These are phyloP conservation scores for Tarsius wallacei DNA, from an alignment of 2,797 vertebrate genomes.

Conservation along the genomic window DNA sequence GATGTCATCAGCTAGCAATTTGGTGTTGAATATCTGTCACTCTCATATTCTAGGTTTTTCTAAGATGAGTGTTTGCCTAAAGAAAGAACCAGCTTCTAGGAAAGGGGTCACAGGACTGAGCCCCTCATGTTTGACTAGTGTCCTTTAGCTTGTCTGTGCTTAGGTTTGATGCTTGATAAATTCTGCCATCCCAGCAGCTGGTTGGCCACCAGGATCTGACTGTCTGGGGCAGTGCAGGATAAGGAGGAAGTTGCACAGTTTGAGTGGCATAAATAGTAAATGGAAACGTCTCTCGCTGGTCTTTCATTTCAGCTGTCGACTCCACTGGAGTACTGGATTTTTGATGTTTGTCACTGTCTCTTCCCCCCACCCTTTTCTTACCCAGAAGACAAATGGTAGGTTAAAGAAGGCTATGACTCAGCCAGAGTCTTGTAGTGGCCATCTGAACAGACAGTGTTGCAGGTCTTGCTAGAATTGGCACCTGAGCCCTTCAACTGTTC, in stretches of 20 bases:
- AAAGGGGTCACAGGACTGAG: background rate
- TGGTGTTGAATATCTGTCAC: slow-evolving; percentile 35
- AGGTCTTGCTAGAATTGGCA: background rate
- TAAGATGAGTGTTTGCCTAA: background rate
- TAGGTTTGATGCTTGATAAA: background rate
- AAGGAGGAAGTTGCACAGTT: background rate
- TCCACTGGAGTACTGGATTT: background rate
- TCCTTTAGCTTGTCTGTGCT: background rate
- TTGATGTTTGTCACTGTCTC: background rate
- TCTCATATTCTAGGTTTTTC: background rate
- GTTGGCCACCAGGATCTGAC: background rate
- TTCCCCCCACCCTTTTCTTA: background rate
- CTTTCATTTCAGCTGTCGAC: slow-evolving; percentile 17
- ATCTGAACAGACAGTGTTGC: background rate
- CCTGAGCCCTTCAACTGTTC: background rate
- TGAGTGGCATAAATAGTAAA: background rate
- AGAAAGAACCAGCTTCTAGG: slow-evolving; percentile 31
- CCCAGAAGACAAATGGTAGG: slow-evolving; percentile 70
- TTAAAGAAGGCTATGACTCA: slow-evolving; percentile 75
- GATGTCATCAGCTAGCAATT: background rate
- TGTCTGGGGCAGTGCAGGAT: background rate
- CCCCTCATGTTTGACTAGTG: background rate
- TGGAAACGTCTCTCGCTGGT: background rate
- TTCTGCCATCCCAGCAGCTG: background rate
- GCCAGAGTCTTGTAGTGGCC: background rate